A percentile compares a stretch with the other conserved stretches of the same genome.
Evolutionary conservation across 53 echinoderm and acorn worm genomes (phyloP).

Genomic region (Pentamera pediparva): DNA sequence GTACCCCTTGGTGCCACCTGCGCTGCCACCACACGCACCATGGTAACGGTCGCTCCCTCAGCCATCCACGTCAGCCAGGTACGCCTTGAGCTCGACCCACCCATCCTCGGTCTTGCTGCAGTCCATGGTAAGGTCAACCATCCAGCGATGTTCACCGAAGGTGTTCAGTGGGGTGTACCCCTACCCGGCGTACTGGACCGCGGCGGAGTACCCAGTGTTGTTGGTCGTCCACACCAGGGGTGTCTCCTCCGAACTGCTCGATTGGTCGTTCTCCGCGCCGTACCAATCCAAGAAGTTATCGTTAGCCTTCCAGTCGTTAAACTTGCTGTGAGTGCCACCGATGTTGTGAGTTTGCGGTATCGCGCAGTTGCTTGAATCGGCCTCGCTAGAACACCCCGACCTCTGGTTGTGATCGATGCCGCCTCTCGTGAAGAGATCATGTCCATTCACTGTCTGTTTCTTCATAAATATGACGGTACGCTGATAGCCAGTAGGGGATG

Average conservation of each 20-base stretch:
- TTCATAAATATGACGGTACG: too few species aligned
- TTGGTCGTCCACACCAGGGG: conserved; percentile 55
- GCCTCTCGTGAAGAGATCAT: conserved; percentile 61
- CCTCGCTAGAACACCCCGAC: conserved; percentile 45
- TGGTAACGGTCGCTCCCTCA: too few species aligned
- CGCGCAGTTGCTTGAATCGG: conserved; percentile 50
- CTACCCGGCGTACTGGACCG: conserved; percentile 35
- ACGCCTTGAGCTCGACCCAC: conserved; percentile 36
- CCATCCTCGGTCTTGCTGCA: too few species aligned
- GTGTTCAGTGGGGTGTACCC: too few species aligned
- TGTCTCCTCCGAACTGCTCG: too few species aligned
- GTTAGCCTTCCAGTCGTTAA: conserved; percentile 43
- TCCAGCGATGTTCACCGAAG: conserved; percentile 62
- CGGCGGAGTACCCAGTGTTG: conserved; percentile 15
- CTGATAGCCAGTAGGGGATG: too few species aligned
- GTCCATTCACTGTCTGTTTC: conserved; percentile 52
- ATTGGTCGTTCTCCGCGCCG: too few species aligned
- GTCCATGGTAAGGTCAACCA: conserved; percentile 47
- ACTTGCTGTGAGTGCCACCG: too few species aligned
- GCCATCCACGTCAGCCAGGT: conserved; percentile 48
- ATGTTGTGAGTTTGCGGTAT: conserved; percentile 60
- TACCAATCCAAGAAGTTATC: conserved; percentile 45
- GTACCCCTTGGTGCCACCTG: too few species aligned
- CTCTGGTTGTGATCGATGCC: conserved; percentile 65
- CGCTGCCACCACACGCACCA: too few species aligned